Evolutionary conservation across 2,113 vertebrate species (phyloP).

Genomic region (Lophotis ruficrista): DNA sequence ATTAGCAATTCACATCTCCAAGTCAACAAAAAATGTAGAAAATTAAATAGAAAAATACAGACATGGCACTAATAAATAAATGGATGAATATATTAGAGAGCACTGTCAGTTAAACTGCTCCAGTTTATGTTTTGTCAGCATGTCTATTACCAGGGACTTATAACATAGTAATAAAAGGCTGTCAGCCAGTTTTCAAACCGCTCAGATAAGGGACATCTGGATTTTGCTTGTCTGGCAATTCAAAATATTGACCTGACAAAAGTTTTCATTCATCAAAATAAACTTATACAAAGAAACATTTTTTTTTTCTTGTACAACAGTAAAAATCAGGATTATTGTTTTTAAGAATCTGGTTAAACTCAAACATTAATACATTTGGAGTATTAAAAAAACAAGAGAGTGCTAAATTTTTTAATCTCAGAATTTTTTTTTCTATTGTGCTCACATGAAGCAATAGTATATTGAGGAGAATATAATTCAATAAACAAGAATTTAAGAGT

Average conservation of each 20-base stretch:
- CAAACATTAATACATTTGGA: not conserved
- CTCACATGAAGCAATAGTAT: not conserved
- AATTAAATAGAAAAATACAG: conserved; percentile 23
- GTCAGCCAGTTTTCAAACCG: not conserved
- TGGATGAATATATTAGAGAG: not conserved
- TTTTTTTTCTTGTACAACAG: not conserved
- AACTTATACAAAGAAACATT: not conserved
- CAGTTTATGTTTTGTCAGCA: conserved; percentile 12
- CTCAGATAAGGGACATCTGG: not conserved
- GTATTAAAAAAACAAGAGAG: not conserved
- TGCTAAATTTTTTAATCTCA: not conserved
- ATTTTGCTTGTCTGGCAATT: not conserved
- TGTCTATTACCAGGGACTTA: not conserved
- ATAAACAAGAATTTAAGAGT: not conserved
- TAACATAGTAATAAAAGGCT: not conserved
- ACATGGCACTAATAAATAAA: conserved; percentile 28
- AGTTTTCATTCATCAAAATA: not conserved
- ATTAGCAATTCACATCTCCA: conserved; percentile 35
- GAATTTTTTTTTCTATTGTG: not conserved
- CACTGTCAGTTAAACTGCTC: not conserved
- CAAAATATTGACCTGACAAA: not conserved
- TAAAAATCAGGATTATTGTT: not conserved
- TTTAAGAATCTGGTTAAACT: not conserved
- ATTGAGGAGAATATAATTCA: not conserved
- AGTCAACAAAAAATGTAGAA: conserved; percentile 41